Evolutionary conservation across 2,113 vertebrate genomes (phyloP).

Genomic region (Callorhinus ursinus): DNA sequence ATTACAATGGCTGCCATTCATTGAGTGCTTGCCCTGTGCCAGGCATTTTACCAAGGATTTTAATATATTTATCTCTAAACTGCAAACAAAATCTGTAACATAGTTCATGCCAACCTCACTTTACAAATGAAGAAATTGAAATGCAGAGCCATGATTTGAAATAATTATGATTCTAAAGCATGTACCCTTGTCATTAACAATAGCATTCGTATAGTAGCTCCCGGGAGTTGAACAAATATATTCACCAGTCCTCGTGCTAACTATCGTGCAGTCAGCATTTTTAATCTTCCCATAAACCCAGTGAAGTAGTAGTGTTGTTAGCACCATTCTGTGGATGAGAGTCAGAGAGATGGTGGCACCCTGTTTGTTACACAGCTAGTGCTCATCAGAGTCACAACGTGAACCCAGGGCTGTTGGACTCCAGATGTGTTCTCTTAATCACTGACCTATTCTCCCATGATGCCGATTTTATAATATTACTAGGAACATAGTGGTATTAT

Average conservation of each 20-base stretch:
- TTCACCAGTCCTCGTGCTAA: not conserved
- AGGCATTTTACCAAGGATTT: constrained; percentile 7
- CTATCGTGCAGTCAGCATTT: not conserved
- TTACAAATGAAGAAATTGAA: constrained; percentile 8
- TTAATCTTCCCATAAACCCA: not conserved
- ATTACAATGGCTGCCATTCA: not conserved
- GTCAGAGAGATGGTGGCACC: not conserved
- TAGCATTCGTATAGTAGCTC: not conserved
- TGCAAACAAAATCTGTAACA: not conserved
- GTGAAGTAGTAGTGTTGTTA: not conserved
- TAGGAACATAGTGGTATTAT: not conserved
- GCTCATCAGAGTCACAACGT: not conserved
- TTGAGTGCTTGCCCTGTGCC: not conserved
- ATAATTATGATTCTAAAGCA: not conserved
- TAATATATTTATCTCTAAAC: not conserved
- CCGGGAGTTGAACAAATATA: not conserved
- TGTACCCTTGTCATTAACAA: not conserved
- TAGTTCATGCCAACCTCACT: not conserved
- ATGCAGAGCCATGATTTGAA: not conserved
- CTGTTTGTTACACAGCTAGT: not conserved
- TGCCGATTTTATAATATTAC: not conserved
- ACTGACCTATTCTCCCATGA: not conserved
- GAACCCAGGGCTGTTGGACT: not conserved
- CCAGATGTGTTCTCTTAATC: not conserved
- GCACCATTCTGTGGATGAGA: not conserved